Percentiles rank a stretch among this genome's conserved stretches.
phyloP scores from a whole-genome alignment of 1,140 invertebrate species.

The Zaprionus capensis region DNA sequence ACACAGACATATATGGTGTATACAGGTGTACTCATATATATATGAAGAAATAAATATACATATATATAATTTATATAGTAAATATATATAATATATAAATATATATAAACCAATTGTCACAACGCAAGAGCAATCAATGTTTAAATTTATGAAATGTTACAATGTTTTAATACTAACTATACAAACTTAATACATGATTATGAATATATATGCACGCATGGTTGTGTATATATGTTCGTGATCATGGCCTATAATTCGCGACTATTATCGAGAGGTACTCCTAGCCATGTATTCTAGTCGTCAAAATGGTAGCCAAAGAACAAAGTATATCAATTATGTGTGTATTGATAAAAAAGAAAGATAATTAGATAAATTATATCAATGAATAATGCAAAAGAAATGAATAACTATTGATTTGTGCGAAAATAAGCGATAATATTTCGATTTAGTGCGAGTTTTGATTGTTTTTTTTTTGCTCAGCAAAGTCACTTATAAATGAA shows the following conservation, averaged over 20 bases:
- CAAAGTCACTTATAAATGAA: constrained; percentile 20
- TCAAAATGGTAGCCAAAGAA: constrained; percentile 18
- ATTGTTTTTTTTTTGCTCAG: constrained; percentile 18
- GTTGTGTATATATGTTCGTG: constrained; percentile 26
- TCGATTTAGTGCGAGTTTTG: constrained; percentile 7
- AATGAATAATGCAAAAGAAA: not conserved
- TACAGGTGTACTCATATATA: constrained; percentile 50
- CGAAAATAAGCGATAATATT: not conserved
- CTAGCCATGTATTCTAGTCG: constrained; percentile 46
- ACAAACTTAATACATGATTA: constrained; percentile 26
- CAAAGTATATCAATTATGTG: constrained; percentile 6
- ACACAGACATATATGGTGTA: constrained; percentile 55
- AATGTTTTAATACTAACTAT: constrained; percentile 66
- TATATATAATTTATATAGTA: constrained; percentile 30
- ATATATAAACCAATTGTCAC: constrained; percentile 72
- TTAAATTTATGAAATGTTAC: constrained; percentile 80
- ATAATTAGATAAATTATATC: not conserved
- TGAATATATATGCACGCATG: constrained; percentile 30
- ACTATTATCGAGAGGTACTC: constrained; percentile 49
- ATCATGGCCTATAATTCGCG: constrained; percentile 16
- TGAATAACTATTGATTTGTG: not conserved
- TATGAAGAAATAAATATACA: constrained; percentile 22
- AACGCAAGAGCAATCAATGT: constrained; percentile 80
- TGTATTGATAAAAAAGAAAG: constrained; percentile 6
- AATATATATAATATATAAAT: constrained; percentile 59